These are phyloP conservation scores for Conus ventricosus DNA, from an alignment of 1,140 invertebrate genomes.

Conservation along the genomic window DNA sequence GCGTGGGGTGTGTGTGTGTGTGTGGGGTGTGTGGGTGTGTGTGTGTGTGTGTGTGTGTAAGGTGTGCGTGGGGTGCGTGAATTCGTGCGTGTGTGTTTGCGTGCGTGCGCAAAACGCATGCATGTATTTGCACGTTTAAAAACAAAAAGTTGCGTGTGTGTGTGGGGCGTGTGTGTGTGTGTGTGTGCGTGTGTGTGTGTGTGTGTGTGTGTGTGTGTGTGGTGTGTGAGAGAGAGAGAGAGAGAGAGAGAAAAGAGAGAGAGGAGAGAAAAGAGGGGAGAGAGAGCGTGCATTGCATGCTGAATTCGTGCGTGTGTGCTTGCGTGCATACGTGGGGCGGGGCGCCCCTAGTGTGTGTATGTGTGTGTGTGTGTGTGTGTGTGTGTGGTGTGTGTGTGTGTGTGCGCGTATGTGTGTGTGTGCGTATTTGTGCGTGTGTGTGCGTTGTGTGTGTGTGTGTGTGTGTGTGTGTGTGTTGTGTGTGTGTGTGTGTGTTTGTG, in stretches of 20 bases:
- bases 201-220: neutral
- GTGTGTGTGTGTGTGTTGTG: neutral
- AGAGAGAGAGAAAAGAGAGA: too few species aligned
- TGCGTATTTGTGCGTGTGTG: neutral
- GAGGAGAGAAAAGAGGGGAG: too few species aligned
- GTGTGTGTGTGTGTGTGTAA: too few species aligned
- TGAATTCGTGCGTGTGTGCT: neutral
- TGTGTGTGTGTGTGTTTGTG: neutral
- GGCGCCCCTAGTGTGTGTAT: too few species aligned
- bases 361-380: neutral
- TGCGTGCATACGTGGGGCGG: too few species aligned
- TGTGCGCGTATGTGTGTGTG: neutral
- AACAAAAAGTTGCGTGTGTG: neutral
- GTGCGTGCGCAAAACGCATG: neutral
- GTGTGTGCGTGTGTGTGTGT: neutral
- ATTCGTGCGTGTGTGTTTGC: too few species aligned
- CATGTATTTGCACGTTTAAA: neutral
- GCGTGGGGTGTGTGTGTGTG: too few species aligned
- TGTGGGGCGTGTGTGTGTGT: neutral
- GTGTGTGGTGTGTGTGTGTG: neutral
- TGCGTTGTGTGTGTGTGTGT: neutral
- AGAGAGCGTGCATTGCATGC: neutral
- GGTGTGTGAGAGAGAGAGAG: neutral
- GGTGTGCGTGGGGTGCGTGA: neutral
- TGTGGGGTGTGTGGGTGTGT: neutral